These are phyloP conservation scores for Eutrigla gurnardus DNA, from an alignment of 2,797 vertebrate genomes.

Conservation along the genomic window DNA sequence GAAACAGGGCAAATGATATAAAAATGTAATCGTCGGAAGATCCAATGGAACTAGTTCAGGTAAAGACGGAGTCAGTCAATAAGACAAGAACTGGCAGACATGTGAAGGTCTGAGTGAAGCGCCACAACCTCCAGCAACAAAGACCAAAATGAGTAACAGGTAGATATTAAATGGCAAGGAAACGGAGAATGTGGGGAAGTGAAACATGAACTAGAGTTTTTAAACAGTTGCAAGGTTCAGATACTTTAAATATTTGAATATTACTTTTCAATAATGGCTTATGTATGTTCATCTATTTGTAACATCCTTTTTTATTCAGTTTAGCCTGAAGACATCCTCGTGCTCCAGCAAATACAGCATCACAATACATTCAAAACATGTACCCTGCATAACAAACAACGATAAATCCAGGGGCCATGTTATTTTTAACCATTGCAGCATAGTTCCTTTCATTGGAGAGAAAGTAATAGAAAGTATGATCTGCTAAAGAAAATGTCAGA, in stretches of 20 bases:
- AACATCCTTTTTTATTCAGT: not conserved
- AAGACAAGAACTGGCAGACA: no score
- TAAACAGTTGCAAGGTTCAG: not conserved
- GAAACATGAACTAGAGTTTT: not conserved
- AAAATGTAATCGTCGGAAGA: no score
- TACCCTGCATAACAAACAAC: not conserved
- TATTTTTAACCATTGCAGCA: no score
- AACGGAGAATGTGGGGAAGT: not conserved
- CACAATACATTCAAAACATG: not conserved
- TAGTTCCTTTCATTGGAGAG: no score
- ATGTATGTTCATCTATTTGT: not conserved
- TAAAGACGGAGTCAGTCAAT: not conserved
- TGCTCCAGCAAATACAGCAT: not conserved
- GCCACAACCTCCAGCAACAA: not conserved
- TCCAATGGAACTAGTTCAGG: no score
- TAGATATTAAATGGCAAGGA: not conserved
- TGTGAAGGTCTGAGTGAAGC: not conserved
- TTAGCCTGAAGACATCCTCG: not conserved
- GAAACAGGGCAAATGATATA: no score
- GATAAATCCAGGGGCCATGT: not conserved
- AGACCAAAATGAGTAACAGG: not conserved
- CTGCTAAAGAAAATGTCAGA: not conserved
- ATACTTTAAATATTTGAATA: not conserved
- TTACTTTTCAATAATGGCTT: not conserved
- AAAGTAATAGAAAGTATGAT: not conserved